These are phyloP conservation scores for Anguilla pacifica DNA, from an alignment of 2,797 vertebrate species.

Conservation along the genomic window DNA sequence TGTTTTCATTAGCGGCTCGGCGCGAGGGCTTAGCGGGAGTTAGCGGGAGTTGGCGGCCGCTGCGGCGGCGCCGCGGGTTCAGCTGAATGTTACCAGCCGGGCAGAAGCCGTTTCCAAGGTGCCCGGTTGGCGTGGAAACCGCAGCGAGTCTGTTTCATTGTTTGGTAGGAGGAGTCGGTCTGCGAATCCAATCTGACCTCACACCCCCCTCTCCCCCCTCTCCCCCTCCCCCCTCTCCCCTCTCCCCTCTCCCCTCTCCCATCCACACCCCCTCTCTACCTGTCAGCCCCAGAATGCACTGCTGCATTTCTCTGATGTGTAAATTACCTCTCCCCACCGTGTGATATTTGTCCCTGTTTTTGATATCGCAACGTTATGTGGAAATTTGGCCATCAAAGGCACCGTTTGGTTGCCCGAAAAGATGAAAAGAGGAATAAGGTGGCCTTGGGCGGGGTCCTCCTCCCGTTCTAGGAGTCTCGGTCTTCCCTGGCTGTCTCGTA, in stretches of 20 bases:
- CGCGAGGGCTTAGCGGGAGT: conserved; percentile 72
- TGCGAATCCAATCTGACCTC: conserved; percentile 53
- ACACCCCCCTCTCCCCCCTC: not conserved
- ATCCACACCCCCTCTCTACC: not conserved
- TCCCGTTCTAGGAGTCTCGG: too few species aligned
- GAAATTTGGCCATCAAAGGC: not conserved
- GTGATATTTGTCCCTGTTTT: not conserved
- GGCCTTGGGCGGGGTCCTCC: not conserved
- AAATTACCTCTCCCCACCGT: not conserved
- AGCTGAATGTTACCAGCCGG: conserved; percentile 44
- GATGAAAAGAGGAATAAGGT: not conserved
- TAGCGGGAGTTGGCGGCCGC: conserved; percentile 20
- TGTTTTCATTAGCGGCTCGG: conserved; percentile 74
- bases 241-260: not conserved
- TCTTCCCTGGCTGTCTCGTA: too few species aligned
- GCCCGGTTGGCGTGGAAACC: conserved; percentile 57
- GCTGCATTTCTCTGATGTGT: not conserved
- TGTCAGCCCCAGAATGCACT: not conserved
- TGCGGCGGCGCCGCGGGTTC: too few species aligned
- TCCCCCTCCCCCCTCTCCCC: too few species aligned
- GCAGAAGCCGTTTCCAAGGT: conserved; percentile 42
- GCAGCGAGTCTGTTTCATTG: conserved; percentile 55
- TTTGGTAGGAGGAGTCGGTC: conserved; percentile 57
- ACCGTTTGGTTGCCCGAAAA: not conserved
- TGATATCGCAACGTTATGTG: not conserved